A percentile compares a stretch with the other conserved stretches of the same genome.
These are phyloP conservation scores for Anthopleura xanthogrammica DNA, from an alignment of 92 coral and sea anemone genomes.

Conservation along the genomic window DNA sequence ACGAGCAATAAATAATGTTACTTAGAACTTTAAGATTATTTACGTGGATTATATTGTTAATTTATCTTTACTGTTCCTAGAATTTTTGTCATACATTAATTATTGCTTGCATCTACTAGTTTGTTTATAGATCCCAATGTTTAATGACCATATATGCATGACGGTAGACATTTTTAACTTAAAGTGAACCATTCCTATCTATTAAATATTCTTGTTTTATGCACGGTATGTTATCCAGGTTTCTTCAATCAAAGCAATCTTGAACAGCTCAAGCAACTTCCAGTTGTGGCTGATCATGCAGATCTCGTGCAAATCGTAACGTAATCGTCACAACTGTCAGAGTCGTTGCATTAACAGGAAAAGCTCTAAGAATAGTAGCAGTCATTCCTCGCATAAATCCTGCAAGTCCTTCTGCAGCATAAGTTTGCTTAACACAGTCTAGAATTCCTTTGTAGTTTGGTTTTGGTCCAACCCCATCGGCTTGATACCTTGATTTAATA, in stretches of 20 bases:
- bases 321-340: slow-evolving; percentile 84
- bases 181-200: too few relatives aligned
- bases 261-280: slow-evolving; percentile 28
- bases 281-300: slow-evolving; percentile 40
- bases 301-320: slow-evolving; percentile 56
- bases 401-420: slow-evolving; percentile 57
- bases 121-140: too few relatives aligned
- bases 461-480: slow-evolving; percentile 64
- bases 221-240: neutral
- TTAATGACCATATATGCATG: too few relatives aligned
- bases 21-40: too few relatives aligned
- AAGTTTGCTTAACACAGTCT: slow-evolving; percentile 76
- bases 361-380: slow-evolving; percentile 82
- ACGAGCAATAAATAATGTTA: too few relatives aligned
- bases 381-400: slow-evolving; percentile 75
- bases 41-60: too few relatives aligned
- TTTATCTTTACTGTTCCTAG: too few relatives aligned
- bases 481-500: slow-evolving; percentile 86
- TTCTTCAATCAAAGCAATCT: neutral
- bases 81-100: too few relatives aligned
- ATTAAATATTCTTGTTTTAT: too few relatives aligned
- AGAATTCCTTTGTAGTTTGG: slow-evolving; percentile 49
- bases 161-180: too few relatives aligned
- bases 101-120: too few relatives aligned
- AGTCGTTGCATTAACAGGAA: slow-evolving; percentile 96